phyloP scores from a whole-genome alignment of 2,797 vertebrate species.

The Netta rufina region DNA sequence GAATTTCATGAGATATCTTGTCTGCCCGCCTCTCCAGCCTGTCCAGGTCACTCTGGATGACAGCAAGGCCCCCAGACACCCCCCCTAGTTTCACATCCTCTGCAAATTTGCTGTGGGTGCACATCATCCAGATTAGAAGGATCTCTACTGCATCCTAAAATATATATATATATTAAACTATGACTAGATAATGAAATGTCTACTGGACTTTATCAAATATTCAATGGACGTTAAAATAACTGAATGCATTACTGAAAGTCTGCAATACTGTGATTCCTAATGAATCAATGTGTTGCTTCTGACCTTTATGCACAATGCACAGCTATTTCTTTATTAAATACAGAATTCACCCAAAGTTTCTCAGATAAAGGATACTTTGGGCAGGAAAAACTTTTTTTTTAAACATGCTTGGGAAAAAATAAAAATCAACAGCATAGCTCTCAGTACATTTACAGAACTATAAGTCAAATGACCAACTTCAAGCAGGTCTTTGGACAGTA shows the following conservation, averaged over 20 bases:
- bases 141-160: neutral
- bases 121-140: neutral
- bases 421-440: neutral
- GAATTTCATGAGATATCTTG: neutral
- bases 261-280: neutral
- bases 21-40: neutral
- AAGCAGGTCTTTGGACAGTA: neutral
- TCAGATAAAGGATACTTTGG: neutral
- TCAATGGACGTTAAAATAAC: neutral
- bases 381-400: neutral
- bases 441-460: neutral
- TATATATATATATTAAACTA: neutral
- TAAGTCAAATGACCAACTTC: neutral
- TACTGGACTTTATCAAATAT: neutral
- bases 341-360: neutral
- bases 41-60: neutral
- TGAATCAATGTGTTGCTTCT: neutral
- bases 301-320: neutral
- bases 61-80: neutral
- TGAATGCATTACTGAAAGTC: neutral
- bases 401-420: neutral
- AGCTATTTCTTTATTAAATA: neutral
- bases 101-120: neutral
- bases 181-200: neutral
- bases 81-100: neutral